Conservation (phyloP, 2,113 vertebrate genomes). For the Zapus hudsonius region DNA sequence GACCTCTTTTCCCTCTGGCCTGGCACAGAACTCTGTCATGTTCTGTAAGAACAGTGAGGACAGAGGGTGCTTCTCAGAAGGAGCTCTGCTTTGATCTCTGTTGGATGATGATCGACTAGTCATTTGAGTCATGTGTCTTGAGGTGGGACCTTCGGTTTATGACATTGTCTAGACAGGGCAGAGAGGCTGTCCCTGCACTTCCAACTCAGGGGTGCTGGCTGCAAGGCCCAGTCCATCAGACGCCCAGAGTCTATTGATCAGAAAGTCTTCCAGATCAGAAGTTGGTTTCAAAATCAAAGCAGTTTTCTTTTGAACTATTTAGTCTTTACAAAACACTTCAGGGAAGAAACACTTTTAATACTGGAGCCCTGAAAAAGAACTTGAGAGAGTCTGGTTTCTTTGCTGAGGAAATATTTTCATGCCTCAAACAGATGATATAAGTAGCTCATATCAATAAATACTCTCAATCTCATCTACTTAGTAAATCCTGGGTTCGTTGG, state of each 20-base stretch:
- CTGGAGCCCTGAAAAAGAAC: background rate
- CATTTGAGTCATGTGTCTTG: background rate
- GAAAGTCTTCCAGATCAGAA: background rate
- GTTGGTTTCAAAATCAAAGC: conserved; percentile 42
- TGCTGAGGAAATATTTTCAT: conserved; percentile 49
- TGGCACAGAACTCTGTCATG: background rate
- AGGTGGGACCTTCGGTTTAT: background rate
- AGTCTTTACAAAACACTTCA: conserved; percentile 18
- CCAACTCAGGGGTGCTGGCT: background rate
- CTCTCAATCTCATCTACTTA: conserved; percentile 27
- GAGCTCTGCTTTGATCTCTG: conserved; percentile 41
- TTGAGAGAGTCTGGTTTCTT: conserved; percentile 29
- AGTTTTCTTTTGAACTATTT: conserved; percentile 60
- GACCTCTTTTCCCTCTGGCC: background rate
- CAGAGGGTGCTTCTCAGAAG: background rate
- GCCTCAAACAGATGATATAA: conserved; percentile 44
- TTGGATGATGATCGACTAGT: background rate
- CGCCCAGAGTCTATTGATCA: conserved; percentile 17
- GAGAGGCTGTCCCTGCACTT: background rate
- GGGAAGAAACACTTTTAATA: background rate
- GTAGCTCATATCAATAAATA: background rate
- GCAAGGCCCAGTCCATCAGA: background rate
- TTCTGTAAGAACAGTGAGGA: background rate
- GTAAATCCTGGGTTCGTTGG: conserved; percentile 16
- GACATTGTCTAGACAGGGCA: background rate